Evolutionary conservation across 64 coral and sea anemone species (phyloP).

Genomic region (Montipora capricornis): DNA sequence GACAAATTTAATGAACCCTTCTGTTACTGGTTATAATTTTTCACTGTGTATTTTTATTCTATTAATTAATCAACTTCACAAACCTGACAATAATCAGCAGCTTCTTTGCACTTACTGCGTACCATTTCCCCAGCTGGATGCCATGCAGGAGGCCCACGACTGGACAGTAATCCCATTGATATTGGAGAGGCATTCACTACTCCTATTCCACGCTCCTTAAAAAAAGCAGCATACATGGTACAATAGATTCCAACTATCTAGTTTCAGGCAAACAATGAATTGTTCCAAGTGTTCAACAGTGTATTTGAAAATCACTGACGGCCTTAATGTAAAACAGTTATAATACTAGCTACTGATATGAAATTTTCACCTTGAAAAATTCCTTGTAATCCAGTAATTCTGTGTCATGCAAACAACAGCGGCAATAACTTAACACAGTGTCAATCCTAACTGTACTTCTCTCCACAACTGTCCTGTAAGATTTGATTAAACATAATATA

Average conservation of each 20-base stretch:
- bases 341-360: too few species aligned
- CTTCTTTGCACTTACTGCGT: slow-evolving; percentile 77
- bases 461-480: slow-evolving; percentile 79
- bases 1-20: too few species aligned
- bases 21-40: not conserved
- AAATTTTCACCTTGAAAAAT: slow-evolving; percentile 75
- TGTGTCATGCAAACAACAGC: slow-evolving; percentile 89
- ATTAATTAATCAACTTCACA: not conserved
- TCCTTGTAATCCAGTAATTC: slow-evolving; percentile 81
- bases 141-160: slow-evolving; percentile 92
- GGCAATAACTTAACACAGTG: slow-evolving; percentile 92
- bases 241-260: not conserved
- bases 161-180: slow-evolving; percentile 98
- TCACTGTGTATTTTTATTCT: not conserved
- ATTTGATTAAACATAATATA: not conserved
- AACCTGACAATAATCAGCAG: slow-evolving; percentile 94
- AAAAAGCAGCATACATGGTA: not conserved
- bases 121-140: slow-evolving; percentile 84
- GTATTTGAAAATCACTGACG: not conserved
- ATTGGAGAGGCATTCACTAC: slow-evolving; percentile 97
- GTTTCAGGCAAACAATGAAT: not conserved
- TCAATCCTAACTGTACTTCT: slow-evolving; percentile 79
- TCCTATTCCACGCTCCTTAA: slow-evolving; percentile 83
- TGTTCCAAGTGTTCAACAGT: too few species aligned
- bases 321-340: too few species aligned